These are phyloP conservation scores for Teleopsis dalmanni DNA, from an alignment of 1,140 invertebrate species.

Conservation along the genomic window DNA sequence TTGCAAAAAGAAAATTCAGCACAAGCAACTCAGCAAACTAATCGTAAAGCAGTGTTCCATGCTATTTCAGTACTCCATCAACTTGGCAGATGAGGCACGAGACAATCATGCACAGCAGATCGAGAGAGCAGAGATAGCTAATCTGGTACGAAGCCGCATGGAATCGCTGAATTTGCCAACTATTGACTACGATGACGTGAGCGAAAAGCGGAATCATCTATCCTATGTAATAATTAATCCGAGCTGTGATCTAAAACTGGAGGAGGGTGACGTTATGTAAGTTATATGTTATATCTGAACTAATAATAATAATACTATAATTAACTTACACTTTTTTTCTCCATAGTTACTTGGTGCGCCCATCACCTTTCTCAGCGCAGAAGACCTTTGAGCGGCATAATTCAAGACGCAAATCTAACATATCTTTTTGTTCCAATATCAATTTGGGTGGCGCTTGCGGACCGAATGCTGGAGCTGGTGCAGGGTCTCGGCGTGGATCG, in stretches of 20 bases:
- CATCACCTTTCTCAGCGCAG: constrained; percentile 85
- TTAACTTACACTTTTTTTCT: constrained; percentile 4
- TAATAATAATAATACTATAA: neutral
- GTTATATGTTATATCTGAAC: constrained; percentile 21
- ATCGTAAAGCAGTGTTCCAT: constrained; percentile 18
- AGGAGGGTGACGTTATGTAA: constrained; percentile 94
- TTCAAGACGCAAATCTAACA: constrained; percentile 80
- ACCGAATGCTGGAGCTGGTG: constrained; percentile 36
- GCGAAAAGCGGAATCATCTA: constrained; percentile 82
- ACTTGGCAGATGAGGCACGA: constrained; percentile 70
- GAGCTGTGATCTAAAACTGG: constrained; percentile 90
- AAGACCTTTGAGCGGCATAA: constrained; percentile 90
- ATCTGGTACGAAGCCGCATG: constrained; percentile 88
- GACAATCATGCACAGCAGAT: constrained; percentile 84
- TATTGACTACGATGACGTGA: constrained; percentile 87
- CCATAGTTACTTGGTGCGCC: constrained; percentile 74
- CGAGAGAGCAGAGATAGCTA: constrained; percentile 90
- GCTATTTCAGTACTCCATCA: constrained; percentile 65
- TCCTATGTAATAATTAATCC: constrained; percentile 99
- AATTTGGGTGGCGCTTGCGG: constrained; percentile 56
- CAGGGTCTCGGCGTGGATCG: constrained; percentile 51
- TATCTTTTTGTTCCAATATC: constrained; percentile 77
- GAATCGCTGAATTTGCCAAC: constrained; percentile 82
- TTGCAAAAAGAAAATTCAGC: no score
- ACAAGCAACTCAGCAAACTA: constrained; percentile 12